These are phyloP conservation scores for Morphnarchus princeps DNA, from an alignment of 2,113 vertebrate species.

Conservation along the genomic window DNA sequence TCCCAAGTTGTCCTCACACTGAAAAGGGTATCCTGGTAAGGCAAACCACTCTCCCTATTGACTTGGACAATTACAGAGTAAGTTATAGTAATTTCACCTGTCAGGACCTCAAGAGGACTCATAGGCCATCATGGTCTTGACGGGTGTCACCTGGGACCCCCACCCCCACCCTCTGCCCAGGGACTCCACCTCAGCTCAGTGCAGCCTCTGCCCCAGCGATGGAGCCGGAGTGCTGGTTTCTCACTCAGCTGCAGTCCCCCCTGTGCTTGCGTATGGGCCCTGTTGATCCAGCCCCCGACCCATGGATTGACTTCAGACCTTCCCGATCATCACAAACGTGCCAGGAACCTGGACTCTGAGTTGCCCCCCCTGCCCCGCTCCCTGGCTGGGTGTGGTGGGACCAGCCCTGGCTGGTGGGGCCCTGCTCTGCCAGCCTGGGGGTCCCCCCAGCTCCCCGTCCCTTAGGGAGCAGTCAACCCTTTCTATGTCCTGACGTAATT, in stretches of 20 bases:
- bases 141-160: accelerated
- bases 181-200: background rate
- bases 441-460: accelerated
- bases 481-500: background rate
- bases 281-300: background rate
- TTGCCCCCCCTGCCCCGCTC: background rate
- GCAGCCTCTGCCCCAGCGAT: background rate
- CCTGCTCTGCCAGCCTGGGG: background rate
- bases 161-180: background rate
- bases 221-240: background rate
- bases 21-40: background rate
- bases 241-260: background rate
- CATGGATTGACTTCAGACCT: background rate
- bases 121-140: background rate
- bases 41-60: background rate
- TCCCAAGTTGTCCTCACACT: background rate
- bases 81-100: background rate
- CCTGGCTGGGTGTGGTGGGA: background rate
- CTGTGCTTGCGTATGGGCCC: background rate
- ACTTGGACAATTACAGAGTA: background rate
- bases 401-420: background rate
- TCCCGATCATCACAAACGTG: background rate
- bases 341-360: background rate
- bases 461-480: background rate
- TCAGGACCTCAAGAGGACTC: background rate